A percentile compares a stretch with the other conserved stretches of the same genome.
phyloP scores from a whole-genome alignment of 2,888 invertebrate genomes.

The Cephus nigrinus region DNA sequence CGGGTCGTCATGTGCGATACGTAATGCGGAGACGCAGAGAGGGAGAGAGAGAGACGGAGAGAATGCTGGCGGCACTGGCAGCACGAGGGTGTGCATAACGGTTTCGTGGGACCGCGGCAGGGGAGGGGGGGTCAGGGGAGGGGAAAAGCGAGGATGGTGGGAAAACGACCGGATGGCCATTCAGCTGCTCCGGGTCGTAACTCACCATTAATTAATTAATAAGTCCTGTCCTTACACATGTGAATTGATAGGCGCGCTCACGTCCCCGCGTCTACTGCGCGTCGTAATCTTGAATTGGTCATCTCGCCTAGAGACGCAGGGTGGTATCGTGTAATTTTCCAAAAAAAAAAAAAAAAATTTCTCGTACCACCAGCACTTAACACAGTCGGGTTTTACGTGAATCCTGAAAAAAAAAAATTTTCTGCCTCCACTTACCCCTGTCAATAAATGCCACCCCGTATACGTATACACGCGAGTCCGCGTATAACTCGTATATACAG shows the following conservation, averaged over 20 bases:
- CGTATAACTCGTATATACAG: not conserved
- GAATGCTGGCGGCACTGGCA: not conserved
- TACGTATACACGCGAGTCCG: not conserved
- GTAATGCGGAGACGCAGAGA: not conserved
- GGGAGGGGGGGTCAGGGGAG: not conserved
- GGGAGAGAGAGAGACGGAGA: too few species aligned
- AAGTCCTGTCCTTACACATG: slow-evolving; percentile 30
- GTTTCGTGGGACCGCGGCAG: not conserved
- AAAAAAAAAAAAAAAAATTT: too few species aligned
- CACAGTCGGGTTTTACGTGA: not conserved
- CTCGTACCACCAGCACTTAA: not conserved
- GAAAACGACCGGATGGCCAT: slow-evolving; percentile 39
- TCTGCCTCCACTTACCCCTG: not conserved
- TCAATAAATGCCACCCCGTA: not conserved
- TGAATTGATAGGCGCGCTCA: not conserved
- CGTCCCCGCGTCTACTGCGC: not conserved
- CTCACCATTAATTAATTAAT: slow-evolving; percentile 55
- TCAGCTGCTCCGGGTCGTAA: slow-evolving; percentile 40
- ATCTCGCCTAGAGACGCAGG: not conserved
- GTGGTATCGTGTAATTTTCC: not conserved
- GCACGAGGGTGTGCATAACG: not conserved
- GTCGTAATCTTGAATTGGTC: not conserved
- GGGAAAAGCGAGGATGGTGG: slow-evolving; percentile 14
- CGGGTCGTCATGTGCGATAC: not conserved
- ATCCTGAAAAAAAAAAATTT: not conserved